These are phyloP conservation scores for Portevinia maculata DNA, from an alignment of 2,888 invertebrate genomes.

Conservation along the genomic window DNA sequence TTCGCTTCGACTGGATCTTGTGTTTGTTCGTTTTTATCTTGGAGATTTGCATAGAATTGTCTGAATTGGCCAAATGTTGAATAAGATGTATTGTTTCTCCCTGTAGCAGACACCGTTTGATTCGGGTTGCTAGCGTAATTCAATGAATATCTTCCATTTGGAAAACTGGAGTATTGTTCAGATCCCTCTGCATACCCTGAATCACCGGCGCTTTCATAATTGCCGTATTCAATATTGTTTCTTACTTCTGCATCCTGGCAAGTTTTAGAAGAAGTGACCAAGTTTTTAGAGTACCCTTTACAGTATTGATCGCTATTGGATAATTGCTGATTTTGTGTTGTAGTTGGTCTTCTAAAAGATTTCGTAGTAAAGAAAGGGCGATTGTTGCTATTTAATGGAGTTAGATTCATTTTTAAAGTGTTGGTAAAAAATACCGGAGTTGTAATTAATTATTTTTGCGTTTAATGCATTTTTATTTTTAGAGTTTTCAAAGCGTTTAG, in stretches of 20 bases:
- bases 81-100: background rate
- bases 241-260: background rate
- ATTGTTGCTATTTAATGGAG: background rate
- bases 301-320: background rate
- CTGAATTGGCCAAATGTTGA: constrained; percentile 20
- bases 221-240: background rate
- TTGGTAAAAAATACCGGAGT: no score
- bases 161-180: background rate
- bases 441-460: no score
- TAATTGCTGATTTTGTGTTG: background rate
- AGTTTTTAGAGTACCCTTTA: background rate
- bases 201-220: background rate
- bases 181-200: background rate
- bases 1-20: background rate
- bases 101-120: background rate
- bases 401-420: background rate
- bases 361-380: background rate
- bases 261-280: background rate
- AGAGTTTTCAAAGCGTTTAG: no score
- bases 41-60: constrained; percentile 9
- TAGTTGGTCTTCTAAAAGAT: background rate
- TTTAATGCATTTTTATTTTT: no score
- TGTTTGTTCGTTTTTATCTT: background rate
- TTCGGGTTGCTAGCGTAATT: background rate
- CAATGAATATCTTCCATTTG: background rate